A percentile compares a stretch with the other conserved stretches of the same genome.
These are phyloP conservation scores for Balaenoptera acutorostrata DNA, from an alignment of 2,113 vertebrate genomes.

Conservation along the genomic window DNA sequence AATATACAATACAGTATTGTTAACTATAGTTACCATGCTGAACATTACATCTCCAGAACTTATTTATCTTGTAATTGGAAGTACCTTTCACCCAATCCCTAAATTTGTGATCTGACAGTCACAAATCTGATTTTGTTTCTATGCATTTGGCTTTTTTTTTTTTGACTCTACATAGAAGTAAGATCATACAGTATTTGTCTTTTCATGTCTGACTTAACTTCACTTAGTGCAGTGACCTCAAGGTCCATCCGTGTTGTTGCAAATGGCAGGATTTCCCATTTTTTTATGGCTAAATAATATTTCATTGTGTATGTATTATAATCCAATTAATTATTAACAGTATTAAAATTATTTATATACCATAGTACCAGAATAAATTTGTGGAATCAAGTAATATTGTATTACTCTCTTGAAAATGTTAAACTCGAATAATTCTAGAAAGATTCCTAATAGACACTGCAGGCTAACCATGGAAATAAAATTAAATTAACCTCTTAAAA, in stretches of 20 bases:
- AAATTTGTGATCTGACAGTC: background rate
- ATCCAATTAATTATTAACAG: background rate
- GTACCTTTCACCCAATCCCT: background rate
- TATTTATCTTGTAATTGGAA: background rate
- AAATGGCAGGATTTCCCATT: background rate
- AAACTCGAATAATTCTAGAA: background rate
- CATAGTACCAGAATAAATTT: background rate
- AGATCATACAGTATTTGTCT: background rate
- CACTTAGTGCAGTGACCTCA: background rate
- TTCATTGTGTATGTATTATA: background rate
- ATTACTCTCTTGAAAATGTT: background rate
- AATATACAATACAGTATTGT: background rate
- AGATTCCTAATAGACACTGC: background rate
- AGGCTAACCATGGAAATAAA: conserved; percentile 15
- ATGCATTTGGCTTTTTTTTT: background rate
- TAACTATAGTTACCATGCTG: background rate
- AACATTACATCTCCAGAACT: background rate
- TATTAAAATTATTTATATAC: background rate
- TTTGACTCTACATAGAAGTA: background rate
- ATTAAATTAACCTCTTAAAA: background rate
- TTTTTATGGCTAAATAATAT: background rate
- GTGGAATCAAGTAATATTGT: background rate
- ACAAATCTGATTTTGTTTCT: background rate
- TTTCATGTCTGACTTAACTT: background rate
- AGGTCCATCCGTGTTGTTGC: background rate